Evolutionary conservation across 2,797 vertebrate species (phyloP).

Genomic region (Columba guinea): DNA sequence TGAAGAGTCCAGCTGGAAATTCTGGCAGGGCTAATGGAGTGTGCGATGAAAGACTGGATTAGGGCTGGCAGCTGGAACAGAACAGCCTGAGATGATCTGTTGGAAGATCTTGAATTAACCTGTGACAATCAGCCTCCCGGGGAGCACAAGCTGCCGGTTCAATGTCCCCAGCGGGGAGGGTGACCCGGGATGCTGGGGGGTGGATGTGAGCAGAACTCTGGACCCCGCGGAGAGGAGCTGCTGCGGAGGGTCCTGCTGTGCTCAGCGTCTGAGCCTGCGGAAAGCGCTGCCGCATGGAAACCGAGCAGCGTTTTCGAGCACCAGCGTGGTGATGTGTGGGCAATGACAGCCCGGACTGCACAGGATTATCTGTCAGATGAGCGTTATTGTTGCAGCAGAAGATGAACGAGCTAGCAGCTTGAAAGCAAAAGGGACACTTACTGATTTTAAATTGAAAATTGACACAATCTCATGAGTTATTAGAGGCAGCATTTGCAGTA

Average conservation of each 20-base stretch:
- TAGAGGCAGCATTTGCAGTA: not conserved
- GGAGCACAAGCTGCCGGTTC: not conserved
- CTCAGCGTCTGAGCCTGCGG: not conserved
- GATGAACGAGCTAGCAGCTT: not conserved
- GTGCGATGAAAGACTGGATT: not conserved
- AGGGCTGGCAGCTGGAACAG: not conserved
- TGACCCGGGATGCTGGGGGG: accelerated
- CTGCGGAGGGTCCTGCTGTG: not conserved
- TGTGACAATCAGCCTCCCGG: not conserved
- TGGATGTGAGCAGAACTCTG: not conserved
- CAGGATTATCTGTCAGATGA: not conserved
- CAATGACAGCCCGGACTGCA: accelerated
- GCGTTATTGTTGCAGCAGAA: not conserved
- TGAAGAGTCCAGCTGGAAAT: not conserved
- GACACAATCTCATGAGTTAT: not conserved
- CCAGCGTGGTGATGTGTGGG: not conserved
- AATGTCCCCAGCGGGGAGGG: not conserved
- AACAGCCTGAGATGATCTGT: not conserved
- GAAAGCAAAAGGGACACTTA: not conserved
- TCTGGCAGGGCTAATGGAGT: not conserved
- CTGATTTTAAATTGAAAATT: not conserved
- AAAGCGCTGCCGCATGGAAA: not conserved
- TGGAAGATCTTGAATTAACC: not conserved
- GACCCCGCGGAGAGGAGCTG: not conserved
- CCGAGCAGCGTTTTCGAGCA: accelerated